phyloP scores from a whole-genome alignment of 2,113 vertebrate genomes.

The Dunckerocampus dactyliophorus region DNA sequence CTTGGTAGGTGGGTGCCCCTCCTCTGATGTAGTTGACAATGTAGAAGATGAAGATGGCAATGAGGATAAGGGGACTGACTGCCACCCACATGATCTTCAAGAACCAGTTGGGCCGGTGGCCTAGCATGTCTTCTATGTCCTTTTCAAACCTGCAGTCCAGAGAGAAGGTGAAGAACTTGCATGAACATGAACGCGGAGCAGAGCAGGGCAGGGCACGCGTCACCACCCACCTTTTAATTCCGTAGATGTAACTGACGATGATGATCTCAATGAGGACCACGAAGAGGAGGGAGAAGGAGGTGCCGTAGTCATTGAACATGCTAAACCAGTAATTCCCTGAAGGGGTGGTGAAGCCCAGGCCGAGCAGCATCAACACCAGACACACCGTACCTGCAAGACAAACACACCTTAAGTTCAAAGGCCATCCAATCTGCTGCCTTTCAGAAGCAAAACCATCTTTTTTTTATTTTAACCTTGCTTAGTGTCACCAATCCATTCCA shows the following conservation, averaged over 20 bases:
- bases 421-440: too few species aligned
- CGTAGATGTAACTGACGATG: constrained; percentile 84
- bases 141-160: constrained; percentile 79
- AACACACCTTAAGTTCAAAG: not conserved
- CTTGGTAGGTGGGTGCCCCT: constrained; percentile 84
- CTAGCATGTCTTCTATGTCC: constrained; percentile 85
- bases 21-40: constrained; percentile 81
- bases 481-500: too few species aligned
- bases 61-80: constrained; percentile 81
- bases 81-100: constrained; percentile 84
- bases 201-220: too few species aligned
- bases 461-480: too few species aligned
- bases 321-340: constrained; percentile 94
- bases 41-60: constrained; percentile 84
- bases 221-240: constrained; percentile 78
- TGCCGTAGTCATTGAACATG: constrained; percentile 89
- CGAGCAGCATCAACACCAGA: constrained; percentile 76
- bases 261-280: constrained; percentile 85
- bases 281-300: constrained; percentile 85
- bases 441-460: too few species aligned
- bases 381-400: constrained; percentile 77
- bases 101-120: constrained; percentile 79
- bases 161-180: not conserved
- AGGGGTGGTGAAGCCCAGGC: constrained; percentile 82
- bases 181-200: constrained; percentile 30